phyloP scores from a whole-genome alignment of 2,797 vertebrate genomes.

The Erethizon dorsatum region DNA sequence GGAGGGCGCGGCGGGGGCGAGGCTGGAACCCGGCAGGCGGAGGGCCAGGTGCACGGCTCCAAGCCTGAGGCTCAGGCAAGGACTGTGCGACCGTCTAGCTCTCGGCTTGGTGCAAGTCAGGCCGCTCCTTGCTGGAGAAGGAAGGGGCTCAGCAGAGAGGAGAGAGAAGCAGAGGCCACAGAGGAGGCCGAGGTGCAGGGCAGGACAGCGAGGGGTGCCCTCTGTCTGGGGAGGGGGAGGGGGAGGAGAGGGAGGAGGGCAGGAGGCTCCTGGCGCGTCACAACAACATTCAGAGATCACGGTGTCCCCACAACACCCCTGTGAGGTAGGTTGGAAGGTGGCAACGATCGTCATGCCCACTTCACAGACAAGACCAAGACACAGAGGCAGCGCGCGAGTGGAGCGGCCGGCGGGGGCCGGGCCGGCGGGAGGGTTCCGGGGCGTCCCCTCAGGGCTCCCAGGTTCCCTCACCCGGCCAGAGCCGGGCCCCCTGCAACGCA shows the following conservation, averaged over 20 bases:
- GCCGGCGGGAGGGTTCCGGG: background rate
- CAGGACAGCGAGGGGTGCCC: background rate
- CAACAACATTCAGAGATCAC: conserved; percentile 80
- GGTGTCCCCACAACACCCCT: conserved; percentile 88
- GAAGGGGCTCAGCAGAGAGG: background rate
- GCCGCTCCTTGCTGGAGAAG: conserved; percentile 71
- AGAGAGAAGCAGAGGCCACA: conserved; percentile 40
- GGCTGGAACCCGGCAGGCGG: background rate
- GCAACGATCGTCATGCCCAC: conserved; percentile 85
- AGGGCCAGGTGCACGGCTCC: conserved; percentile 30
- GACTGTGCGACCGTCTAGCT: conserved; percentile 68
- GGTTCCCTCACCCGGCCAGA: conserved; percentile 34
- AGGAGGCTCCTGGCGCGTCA: conserved; percentile 74
- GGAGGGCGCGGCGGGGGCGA: conserved; percentile 51
- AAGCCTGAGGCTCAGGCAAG: conserved; percentile 41
- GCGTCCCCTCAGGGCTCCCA: background rate
- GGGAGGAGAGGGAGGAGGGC: background rate
- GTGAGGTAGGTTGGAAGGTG: conserved; percentile 88
- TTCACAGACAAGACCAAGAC: conserved; percentile 85
- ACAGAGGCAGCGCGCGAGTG: conserved; percentile 68
- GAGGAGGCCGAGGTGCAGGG: background rate
- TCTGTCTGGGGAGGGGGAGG: background rate
- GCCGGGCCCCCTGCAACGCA: conserved; percentile 67
- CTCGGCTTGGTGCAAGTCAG: conserved; percentile 39
- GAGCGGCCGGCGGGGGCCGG: background rate